Evolutionary conservation across 2,797 vertebrate species (phyloP).

Genomic region (Echeneis naucrates): DNA sequence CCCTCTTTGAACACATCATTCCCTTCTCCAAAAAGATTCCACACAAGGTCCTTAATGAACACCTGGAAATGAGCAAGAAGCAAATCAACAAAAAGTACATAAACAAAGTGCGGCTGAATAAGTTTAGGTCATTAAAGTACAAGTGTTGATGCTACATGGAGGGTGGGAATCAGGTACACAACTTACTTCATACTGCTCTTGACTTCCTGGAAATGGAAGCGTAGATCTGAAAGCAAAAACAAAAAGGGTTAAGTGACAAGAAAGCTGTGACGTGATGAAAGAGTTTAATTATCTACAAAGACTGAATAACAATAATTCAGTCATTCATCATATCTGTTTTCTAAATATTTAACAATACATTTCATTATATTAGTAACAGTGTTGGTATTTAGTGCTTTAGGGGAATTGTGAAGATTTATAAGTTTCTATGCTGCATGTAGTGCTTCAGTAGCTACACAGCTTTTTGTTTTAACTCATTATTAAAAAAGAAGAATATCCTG

Average conservation of each 20-base stretch:
- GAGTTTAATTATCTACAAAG: no score
- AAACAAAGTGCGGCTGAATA: neutral
- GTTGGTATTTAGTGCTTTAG: neutral
- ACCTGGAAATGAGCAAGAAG: conserved; percentile 79
- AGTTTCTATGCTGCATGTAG: neutral
- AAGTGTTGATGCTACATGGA: neutral
- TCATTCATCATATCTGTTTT: no score
- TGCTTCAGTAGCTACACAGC: neutral
- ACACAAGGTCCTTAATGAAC: conserved; percentile 93
- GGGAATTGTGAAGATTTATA: no score
- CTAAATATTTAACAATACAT: no score
- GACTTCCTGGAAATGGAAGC: conserved; percentile 92
- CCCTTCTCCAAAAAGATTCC: conserved; percentile 95
- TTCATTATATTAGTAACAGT: no score
- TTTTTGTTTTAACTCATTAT: neutral
- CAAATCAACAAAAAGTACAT: neutral
- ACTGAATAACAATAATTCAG: no score
- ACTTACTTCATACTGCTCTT: conserved; percentile 95
- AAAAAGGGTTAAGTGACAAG: neutral
- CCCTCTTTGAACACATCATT: conserved; percentile 93
- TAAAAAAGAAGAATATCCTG: neutral
- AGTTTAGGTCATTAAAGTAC: neutral
- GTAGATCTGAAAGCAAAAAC: conserved; percentile 86
- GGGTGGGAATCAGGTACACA: neutral
- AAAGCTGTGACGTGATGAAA: neutral